Conservation (phyloP, 2,797 vertebrate genomes). For the Hoplostethus mediterraneus region DNA sequence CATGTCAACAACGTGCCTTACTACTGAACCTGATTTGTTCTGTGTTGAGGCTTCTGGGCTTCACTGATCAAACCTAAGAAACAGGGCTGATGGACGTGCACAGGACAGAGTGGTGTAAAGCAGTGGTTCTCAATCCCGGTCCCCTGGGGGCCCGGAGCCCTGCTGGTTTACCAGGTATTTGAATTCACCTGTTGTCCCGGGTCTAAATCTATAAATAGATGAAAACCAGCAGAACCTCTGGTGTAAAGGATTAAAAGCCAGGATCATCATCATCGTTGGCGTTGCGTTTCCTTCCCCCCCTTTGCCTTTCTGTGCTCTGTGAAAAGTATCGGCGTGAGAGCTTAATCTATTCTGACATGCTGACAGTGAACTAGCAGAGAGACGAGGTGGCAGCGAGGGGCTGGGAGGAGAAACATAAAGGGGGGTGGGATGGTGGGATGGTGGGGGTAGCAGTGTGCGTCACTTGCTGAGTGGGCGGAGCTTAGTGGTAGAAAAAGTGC, state of each 20-base stretch:
- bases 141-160: too few relatives aligned
- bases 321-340: constrained; percentile 55
- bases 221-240: too few relatives aligned
- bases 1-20: constrained; percentile 68
- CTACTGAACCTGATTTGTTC: constrained; percentile 48
- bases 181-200: too few relatives aligned
- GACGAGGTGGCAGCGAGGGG: constrained; percentile 64
- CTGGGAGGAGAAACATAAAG: constrained; percentile 51
- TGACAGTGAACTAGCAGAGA: constrained; percentile 64
- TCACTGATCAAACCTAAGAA: constrained; percentile 22
- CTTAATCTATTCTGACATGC: constrained; percentile 75
- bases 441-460: constrained; percentile 62
- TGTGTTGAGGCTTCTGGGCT: constrained; percentile 16
- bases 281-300: constrained; percentile 4
- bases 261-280: constrained; percentile 3
- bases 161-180: too few relatives aligned
- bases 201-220: too few relatives aligned
- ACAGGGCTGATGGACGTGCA: neutral
- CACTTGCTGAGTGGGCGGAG: constrained; percentile 67
- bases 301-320: constrained; percentile 33
- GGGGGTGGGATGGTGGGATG: constrained; percentile 27
- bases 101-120: too few relatives aligned
- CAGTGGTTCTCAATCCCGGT: too few relatives aligned
- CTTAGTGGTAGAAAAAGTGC: constrained; percentile 24
- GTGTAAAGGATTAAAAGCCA: constrained; percentile 41